Evolutionary conservation across 2,888 invertebrate genomes (phyloP), one percentile per base, ranked within the genome.

Genomic region (Chymomyza caudatula): DNA sequence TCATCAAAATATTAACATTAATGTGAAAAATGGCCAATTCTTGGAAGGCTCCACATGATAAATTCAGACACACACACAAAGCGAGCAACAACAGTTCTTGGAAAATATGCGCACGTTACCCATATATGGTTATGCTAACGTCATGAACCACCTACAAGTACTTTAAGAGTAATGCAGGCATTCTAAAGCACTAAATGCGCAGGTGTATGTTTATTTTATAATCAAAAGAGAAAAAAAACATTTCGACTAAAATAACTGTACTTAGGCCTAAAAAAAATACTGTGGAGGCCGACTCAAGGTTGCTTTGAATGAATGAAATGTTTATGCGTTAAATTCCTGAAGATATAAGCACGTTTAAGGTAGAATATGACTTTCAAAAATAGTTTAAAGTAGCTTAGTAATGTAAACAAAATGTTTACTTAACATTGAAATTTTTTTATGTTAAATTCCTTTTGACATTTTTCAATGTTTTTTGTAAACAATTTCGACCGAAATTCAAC

Each of bases 91-190:
- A 53, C 23, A 65, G 65, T 81, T 85, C 84, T 74, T 76, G 78
- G 80, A 84, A 86, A 73, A 77, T 74, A 71, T 77, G 83, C 85
- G 70, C 79, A 73, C 80, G 84, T 80, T 80, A 71, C 78, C 57
- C 64, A 29, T 55, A 37, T 37, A 37, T 37, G 29, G 22, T 15
- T n/a, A 43, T 68, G 79, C 74, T 81, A 78, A 81, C 86, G 86
- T 81, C 80, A 81, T 86, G 80, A 84, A 37, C 29, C 8, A 37
- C 29, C 8, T 37, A 8, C 29, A 37, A 80, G 77, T 74, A 66
- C 63, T 64, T 55, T 55, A 73, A 74, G 74, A 60, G 63, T 76
- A 73, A 37, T 67, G 56, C 64, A 69, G 62, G 15, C 11, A 59
- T 49, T 44, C 57, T 52, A 43, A 25, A 29, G 29, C 51, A 47